Conservation (phyloP, 2,888 invertebrate genomes). For the Escarpia spicata region DNA sequence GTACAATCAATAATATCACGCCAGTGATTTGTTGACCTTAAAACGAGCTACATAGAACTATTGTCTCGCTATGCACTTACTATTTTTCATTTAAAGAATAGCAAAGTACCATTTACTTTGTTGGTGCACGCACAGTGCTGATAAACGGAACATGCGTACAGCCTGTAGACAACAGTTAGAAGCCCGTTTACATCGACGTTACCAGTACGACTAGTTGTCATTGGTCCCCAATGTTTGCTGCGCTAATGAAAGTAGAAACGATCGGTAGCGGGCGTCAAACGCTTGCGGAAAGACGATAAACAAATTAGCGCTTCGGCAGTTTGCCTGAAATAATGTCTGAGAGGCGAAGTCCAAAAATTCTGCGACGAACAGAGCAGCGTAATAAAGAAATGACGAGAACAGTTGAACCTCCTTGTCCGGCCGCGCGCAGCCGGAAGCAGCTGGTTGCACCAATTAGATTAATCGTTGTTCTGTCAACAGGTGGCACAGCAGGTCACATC, state of each 20-base stretch:
- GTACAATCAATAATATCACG: no score
- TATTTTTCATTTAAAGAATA: background rate
- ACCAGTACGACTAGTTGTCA: background rate
- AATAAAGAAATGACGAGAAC: slow-evolving; percentile 8
- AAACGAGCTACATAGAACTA: no score
- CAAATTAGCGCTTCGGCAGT: background rate
- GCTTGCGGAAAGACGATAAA: background rate
- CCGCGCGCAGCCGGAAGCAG: background rate
- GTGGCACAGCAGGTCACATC: background rate
- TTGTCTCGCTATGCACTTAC: no score
- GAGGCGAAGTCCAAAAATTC: background rate
- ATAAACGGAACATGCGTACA: background rate
- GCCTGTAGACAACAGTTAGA: background rate
- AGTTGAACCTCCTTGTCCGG: background rate
- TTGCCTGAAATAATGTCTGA: background rate
- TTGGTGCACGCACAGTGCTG: background rate
- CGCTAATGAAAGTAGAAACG: slow-evolving; percentile 4
- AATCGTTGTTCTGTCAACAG: background rate
- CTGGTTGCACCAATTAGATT: slow-evolving; percentile 6
- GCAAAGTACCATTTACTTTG: background rate
- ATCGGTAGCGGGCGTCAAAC: background rate
- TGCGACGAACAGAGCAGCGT: background rate
- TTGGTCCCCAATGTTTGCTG: background rate
- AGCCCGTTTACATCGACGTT: background rate
- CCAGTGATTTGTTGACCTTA: no score